A percentile compares a stretch with the other conserved stretches of the same genome.
Conservation (phyloP, 1,140 invertebrate species). For the Calephelis nemesis region DNA sequence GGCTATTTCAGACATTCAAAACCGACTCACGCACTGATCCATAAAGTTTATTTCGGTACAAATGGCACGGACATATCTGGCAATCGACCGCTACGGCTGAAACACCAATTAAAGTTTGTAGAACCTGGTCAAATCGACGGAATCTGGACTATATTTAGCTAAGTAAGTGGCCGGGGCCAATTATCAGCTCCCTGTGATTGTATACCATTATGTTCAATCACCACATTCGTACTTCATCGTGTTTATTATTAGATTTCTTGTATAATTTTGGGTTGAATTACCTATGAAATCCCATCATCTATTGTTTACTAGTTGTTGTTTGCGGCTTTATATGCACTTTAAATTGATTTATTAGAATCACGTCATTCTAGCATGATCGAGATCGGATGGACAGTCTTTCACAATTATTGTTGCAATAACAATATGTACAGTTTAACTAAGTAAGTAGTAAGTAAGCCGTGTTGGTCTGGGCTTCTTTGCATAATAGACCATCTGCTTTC, state of each 20-base stretch:
- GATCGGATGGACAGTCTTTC: no score
- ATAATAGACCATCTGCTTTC: no score
- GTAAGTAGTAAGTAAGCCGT: no score
- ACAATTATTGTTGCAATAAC: no score
- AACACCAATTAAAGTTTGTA: conserved; percentile 62
- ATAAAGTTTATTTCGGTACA: conserved; percentile 67
- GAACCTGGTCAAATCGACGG: conserved; percentile 47
- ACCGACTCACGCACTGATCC: conserved; percentile 63
- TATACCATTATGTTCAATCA: background rate
- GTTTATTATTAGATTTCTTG: no score
- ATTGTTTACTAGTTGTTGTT: no score
- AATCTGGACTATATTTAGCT: conserved; percentile 50
- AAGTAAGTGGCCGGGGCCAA: conserved; percentile 40
- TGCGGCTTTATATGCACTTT: no score
- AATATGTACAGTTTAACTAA: no score
- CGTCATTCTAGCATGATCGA: no score
- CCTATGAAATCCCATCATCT: no score
- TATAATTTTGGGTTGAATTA: no score
- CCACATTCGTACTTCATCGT: background rate
- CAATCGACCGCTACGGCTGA: conserved; percentile 60
- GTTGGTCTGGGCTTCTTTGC: no score
- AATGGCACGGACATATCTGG: conserved; percentile 52
- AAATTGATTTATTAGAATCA: background rate
- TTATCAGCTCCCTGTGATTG: background rate
- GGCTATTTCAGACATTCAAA: conserved; percentile 50